Percentiles rank a stretch among this genome's conserved stretches.
These are phyloP conservation scores for Drosophila orosa DNA, from an alignment of 1,140 invertebrate species.

Conservation along the genomic window DNA sequence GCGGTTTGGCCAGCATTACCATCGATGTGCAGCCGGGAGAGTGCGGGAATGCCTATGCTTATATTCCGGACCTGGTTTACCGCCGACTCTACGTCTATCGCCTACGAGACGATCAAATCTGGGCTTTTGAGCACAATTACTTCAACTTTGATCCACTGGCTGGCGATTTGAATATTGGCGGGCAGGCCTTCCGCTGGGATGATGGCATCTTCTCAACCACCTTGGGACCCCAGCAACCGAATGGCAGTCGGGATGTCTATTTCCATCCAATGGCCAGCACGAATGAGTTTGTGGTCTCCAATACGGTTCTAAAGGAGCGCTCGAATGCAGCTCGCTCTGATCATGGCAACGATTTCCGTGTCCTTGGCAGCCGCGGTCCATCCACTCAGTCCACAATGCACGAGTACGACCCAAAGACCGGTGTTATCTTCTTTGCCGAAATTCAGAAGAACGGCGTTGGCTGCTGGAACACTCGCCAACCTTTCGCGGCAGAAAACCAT, in stretches of 20 bases:
- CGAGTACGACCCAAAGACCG: conserved; percentile 85
- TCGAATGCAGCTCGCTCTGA: conserved; percentile 86
- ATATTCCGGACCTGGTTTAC: conserved; percentile 89
- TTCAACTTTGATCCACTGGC: conserved; percentile 89
- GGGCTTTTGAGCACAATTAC: conserved; percentile 89
- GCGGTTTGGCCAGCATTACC: conserved; percentile 87
- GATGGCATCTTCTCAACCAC: conserved; percentile 90
- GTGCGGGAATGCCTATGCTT: conserved; percentile 89
- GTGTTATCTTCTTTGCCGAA: conserved; percentile 88
- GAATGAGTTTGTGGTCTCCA: conserved; percentile 88
- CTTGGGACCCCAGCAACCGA: conserved; percentile 85
- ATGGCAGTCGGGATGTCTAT: conserved; percentile 87
- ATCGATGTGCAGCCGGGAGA: conserved; percentile 86
- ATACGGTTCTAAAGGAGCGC: conserved; percentile 87
- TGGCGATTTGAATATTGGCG: conserved; percentile 88
- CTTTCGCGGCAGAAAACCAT: conserved; percentile 86
- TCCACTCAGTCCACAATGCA: conserved; percentile 87
- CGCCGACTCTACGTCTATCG: conserved; percentile 89
- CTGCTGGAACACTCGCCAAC: conserved; percentile 88
- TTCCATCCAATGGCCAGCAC: conserved; percentile 89
- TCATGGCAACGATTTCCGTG: conserved; percentile 85
- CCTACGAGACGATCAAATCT: conserved; percentile 86
- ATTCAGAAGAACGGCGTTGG: conserved; percentile 88
- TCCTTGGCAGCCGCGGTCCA: conserved; percentile 87
- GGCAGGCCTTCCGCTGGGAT: conserved; percentile 89